These are phyloP conservation scores for Tapirus indicus DNA, from an alignment of 2,797 vertebrate species.

Conservation along the genomic window DNA sequence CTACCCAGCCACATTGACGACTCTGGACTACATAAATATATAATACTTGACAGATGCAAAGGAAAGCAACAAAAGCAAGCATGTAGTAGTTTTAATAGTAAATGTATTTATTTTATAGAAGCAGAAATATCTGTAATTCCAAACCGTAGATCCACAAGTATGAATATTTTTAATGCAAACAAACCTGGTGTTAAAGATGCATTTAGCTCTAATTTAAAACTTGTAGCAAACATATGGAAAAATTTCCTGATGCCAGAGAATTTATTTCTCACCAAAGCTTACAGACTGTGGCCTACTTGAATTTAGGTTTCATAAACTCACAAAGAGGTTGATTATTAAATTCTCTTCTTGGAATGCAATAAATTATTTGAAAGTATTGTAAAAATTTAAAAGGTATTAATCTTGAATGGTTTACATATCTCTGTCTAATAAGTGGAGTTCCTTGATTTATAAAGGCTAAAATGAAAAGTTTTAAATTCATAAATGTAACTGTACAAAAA, in stretches of 20 bases:
- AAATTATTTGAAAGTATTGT: slow-evolving; percentile 24
- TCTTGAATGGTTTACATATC: not conserved
- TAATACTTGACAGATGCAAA: not conserved
- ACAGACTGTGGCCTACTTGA: not conserved
- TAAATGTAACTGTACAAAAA: not conserved
- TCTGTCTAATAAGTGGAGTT: not conserved
- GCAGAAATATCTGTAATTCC: not conserved
- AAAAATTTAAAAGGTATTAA: not conserved
- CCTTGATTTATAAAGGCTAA: slow-evolving; percentile 37
- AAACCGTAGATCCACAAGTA: not conserved
- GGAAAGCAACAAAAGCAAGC: not conserved
- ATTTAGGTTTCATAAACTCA: not conserved
- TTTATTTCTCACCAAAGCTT: not conserved
- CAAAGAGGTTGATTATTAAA: not conserved
- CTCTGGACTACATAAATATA: not conserved
- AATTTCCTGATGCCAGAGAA: not conserved
- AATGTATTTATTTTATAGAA: slow-evolving; percentile 5
- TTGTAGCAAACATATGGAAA: not conserved
- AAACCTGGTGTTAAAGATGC: not conserved
- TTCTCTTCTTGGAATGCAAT: not conserved
- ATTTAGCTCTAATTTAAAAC: slow-evolving; percentile 29
- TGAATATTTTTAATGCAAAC: not conserved
- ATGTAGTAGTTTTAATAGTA: not conserved
- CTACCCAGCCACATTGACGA: not conserved
- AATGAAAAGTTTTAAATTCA: not conserved